Base-by-base conservation (phyloP, 2,797 vertebrate species). In the Trachurus trachurus region DNA sequence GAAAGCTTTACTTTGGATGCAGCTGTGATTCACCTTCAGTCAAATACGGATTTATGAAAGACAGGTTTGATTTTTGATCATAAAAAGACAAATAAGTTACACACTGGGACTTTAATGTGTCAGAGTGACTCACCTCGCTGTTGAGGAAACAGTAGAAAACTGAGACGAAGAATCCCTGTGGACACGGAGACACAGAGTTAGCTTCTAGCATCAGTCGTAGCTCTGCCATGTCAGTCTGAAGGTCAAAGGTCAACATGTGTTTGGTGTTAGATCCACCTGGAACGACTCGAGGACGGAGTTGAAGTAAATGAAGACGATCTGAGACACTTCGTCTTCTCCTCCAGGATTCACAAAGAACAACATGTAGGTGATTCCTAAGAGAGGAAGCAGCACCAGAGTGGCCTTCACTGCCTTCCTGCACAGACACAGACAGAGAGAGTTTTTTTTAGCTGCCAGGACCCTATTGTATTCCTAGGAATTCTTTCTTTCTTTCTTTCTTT, bases 81-180 rank as follows among this genome's bases (percentile, higher is more conserved):
- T n/a, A n/a, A n/a, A n/a, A n/a, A n/a, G n/a, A n/a, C n/a, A n/a
- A n/a, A n/a, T n/a, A n/a, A n/a, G n/a, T n/a, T n/a, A n/a, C n/a
- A n/a, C n/a, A n/a, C n/a, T n/a, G n/a, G n/a, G n/a, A n/a, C n/a
- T n/a, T n/a, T n/a, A n/a, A 49, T 49, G 13, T 40, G 40, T 34
- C 5, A 66, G 13, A 44, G 34, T 10, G 17, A 66, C 95, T 96
- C 92, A 98, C 97, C 97, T 98, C 97, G 0, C 96, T 97, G 90
- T 98, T 98, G 89, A 98, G 93, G 90, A 98, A 98, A 90, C 97
- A 98, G 93, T 98, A 98, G 91, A 98, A 98, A 56, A 98, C 97
- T 0, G 97, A 98, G 66, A 98, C 97, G 0, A 98, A 98, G 89
- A 98, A 98, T 16, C 97, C 97, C 97, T 98, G 92, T 3, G 17